Evolutionary conservation across 2,797 vertebrate species (phyloP), one percentile per base, ranked within the genome.

Genomic region (Eospalax fontanierii): DNA sequence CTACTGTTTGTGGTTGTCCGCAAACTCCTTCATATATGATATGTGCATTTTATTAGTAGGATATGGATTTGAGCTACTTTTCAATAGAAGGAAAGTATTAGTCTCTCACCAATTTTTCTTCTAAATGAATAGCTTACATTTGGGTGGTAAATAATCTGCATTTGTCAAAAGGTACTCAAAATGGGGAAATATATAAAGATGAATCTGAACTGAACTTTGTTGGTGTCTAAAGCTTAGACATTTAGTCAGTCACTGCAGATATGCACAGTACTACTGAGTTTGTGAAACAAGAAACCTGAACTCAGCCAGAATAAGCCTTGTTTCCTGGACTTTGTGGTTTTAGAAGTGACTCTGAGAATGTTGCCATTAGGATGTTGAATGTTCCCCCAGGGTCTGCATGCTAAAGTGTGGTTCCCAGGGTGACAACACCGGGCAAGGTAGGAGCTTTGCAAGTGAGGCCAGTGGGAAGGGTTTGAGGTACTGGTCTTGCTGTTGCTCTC

Each of bases 131-230:
- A 74, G 4, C 43, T 78, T 61, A 66, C 46, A 79, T 78, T 82
- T 94, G 4, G 93, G 79, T 95, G 89, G 12, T 33, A 14, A 93
- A 46, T 54, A 22, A 10, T 26, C 94, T 33, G 26, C 6, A 76
- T 59, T 94, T 93, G 15, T 33, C 33, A 66, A 90, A 76, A 87
- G 59, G 15, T 46, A 6, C 1, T 2, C 16, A 54, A 74, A 70
- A 50, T n/a, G 4, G 15, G 76, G 7, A 78, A 18, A 3, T 7
- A 0, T 76, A 1, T 35, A 66, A 26, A 80, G 30, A 86, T 92
- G 26, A 87, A 76, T 80, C 22, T 71, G 76, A 85, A 63, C 0
- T 16, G 75, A 71, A 19, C 10, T 40, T 86, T 24, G 21, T 66
- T 0, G 24, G 24, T 38, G 21, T 90, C 18, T 12, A 2, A 90